Percentiles rank a stretch among this genome's conserved stretches.
phyloP scores from a whole-genome alignment of 2,888 invertebrate species.

The Drosophila demipolita region DNA sequence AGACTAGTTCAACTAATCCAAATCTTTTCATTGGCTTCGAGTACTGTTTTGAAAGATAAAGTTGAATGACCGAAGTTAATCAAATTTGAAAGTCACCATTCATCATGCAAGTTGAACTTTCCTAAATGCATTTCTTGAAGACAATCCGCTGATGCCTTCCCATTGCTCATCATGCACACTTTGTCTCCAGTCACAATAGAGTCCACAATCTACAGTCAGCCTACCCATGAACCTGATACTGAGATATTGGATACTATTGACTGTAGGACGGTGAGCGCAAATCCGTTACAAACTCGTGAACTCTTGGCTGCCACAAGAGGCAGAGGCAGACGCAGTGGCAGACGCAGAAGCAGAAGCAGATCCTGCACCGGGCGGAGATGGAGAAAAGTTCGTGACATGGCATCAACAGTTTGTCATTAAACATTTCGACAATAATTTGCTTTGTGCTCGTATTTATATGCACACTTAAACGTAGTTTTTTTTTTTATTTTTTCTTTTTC shows the following conservation, averaged over 20 bases:
- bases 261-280: conserved; percentile 29
- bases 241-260: conserved; percentile 23
- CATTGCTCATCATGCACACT: conserved; percentile 53
- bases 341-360: conserved; percentile 5
- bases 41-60: conserved; percentile 14
- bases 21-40: background rate
- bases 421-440: conserved; percentile 84
- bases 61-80: conserved; percentile 53
- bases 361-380: conserved; percentile 24
- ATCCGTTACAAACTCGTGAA: conserved; percentile 83
- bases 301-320: conserved; percentile 42
- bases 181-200: conserved; percentile 38
- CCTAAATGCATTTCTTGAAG: conserved; percentile 32
- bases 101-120: conserved; percentile 53
- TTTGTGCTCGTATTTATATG: conserved; percentile 69
- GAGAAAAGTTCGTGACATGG: conserved; percentile 83
- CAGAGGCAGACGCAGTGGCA: background rate
- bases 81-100: conserved; percentile 48
- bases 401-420: conserved; percentile 85
- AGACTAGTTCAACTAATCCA: background rate
- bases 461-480: conserved; percentile 26
- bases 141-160: conserved; percentile 50
- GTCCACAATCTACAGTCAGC: conserved; percentile 23
- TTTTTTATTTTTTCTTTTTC: conserved; percentile 8
- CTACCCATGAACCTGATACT: conserved; percentile 56